A percentile compares a stretch with the other conserved stretches of the same genome.
These are phyloP conservation scores for Prionchulus punctatus DNA, from an alignment of 2,888 invertebrate species.

Conservation along the genomic window DNA sequence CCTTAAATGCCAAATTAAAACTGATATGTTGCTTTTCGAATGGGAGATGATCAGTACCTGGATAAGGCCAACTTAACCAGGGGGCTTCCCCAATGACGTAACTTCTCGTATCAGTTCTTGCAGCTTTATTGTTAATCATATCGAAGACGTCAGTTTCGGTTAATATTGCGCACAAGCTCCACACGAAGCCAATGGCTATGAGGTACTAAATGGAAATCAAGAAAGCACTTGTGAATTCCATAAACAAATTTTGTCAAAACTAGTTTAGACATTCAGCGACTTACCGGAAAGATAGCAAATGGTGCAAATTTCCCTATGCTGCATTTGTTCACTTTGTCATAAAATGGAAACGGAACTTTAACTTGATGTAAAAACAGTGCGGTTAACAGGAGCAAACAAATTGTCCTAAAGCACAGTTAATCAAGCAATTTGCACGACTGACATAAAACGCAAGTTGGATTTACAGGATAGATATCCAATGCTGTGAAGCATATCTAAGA, in stretches of 20 bases:
- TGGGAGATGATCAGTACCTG: constrained; percentile 35
- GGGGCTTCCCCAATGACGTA: constrained; percentile 24
- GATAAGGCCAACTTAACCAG: constrained; percentile 43
- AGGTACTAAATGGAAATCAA: constrained; percentile 34
- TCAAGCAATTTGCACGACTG: background rate
- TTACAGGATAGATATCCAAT: constrained; percentile 25
- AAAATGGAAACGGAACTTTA: constrained; percentile 19
- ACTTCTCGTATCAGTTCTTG: constrained; percentile 30
- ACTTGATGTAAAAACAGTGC: constrained; percentile 21
- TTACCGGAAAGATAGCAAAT: constrained; percentile 11
- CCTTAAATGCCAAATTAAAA: constrained; percentile 1
- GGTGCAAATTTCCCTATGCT: background rate
- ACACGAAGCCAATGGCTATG: constrained; percentile 56
- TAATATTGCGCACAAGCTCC: constrained; percentile 54
- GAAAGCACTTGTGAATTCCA: background rate
- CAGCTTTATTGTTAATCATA: constrained; percentile 27
- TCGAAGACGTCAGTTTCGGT: constrained; percentile 49
- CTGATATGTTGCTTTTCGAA: background rate
- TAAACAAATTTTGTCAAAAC: background rate
- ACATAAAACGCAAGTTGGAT: no score
- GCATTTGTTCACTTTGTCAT: background rate
- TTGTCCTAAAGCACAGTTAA: constrained; percentile 19
- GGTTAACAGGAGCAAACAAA: constrained; percentile 18
- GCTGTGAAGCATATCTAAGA: constrained; percentile 19
- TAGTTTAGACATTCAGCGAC: no score